Percentiles rank a stretch among this genome's conserved stretches.
Conservation (phyloP, 2,888 invertebrate species). For the Busseola fusca region DNA sequence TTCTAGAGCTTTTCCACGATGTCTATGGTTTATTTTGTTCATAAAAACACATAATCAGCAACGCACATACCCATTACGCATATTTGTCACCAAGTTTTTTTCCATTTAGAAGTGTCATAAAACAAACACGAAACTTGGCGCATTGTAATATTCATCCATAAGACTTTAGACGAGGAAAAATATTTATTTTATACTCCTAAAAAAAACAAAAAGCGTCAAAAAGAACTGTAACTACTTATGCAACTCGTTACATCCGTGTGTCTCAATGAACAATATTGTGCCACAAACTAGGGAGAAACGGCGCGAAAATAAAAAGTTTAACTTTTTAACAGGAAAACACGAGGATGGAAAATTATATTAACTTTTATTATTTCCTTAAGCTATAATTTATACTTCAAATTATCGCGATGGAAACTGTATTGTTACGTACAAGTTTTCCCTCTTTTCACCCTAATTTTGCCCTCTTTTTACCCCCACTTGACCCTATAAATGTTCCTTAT, state of each 20-base stretch:
- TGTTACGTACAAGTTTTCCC: constrained; percentile 43
- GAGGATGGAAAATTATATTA: constrained; percentile 45
- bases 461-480: constrained; percentile 42
- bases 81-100: neutral
- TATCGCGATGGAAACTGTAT: constrained; percentile 47
- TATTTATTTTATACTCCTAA: neutral
- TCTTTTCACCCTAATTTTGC: constrained; percentile 27
- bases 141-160: neutral
- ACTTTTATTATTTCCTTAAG: constrained; percentile 57
- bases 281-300: constrained; percentile 10
- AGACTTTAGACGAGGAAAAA: constrained; percentile 5
- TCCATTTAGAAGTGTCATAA: neutral
- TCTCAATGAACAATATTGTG: constrained; percentile 40
- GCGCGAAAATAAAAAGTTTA: constrained; percentile 44
- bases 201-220: neutral
- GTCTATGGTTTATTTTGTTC: neutral
- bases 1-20: neutral
- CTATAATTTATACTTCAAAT: constrained; percentile 54
- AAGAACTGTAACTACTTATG: constrained; percentile 10
- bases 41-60: neutral
- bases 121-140: neutral
- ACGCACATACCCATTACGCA: neutral
- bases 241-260: constrained; percentile 20
- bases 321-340: constrained; percentile 54
- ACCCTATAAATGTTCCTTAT: constrained; percentile 45